Percentiles rank a stretch among this genome's conserved stretches.
These are phyloP conservation scores for Noctilio leporinus DNA, from an alignment of 2,113 vertebrate genomes.

Conservation along the genomic window DNA sequence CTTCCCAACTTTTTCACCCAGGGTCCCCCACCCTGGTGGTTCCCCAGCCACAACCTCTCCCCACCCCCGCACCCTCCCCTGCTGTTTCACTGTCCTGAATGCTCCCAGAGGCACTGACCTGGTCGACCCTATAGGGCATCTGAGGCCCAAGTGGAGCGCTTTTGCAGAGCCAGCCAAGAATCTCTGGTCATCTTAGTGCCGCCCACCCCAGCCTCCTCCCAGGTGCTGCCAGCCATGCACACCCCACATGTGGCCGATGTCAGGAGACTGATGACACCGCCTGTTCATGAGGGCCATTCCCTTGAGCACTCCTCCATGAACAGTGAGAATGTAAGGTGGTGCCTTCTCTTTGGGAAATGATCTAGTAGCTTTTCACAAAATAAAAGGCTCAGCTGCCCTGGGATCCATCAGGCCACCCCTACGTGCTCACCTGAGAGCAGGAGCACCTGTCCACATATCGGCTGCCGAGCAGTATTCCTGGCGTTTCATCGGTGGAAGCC, in stretches of 20 bases:
- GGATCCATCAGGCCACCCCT: background rate
- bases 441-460: background rate
- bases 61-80: background rate
- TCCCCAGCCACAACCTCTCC: background rate
- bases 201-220: background rate
- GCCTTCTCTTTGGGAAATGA: background rate
- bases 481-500: background rate
- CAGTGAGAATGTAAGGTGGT: background rate
- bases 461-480: fast-evolving
- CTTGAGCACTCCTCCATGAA: background rate
- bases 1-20: background rate
- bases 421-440: background rate
- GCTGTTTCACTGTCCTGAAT: background rate
- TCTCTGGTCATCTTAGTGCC: fast-evolving
- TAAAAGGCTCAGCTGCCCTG: background rate
- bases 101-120: fast-evolving
- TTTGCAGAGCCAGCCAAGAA: too few species aligned
- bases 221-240: background rate
- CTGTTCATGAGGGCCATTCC: fast-evolving
- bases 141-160: background rate
- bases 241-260: too few species aligned
- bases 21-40: background rate
- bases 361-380: background rate
- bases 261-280: fast-evolving
- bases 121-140: fast-evolving